Base-by-base conservation (phyloP, 2,797 vertebrate species). In the Aplochiton taeniatus region DNA sequence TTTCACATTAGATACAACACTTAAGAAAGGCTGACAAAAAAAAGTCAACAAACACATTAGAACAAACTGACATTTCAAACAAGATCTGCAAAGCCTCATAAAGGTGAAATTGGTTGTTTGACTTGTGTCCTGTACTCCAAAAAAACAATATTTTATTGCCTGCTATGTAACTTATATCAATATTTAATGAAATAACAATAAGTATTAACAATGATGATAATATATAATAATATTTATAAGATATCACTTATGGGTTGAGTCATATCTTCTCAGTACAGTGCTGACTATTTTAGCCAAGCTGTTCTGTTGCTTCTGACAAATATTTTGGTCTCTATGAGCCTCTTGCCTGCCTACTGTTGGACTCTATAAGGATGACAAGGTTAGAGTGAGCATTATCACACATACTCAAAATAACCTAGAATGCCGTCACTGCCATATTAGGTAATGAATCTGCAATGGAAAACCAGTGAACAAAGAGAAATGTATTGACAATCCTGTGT, bases 371-470 rank as follows among this genome's bases (percentile, higher is more conserved):
- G 75, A 73, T 82, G 80, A 83, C 83, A 78, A 76, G 77, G 75
- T 77, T 63, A 69, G 84, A 78, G 76, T 76, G 75, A 82, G 76
- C 93, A 96, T 96, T 97, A 98, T 98, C 96, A 94, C 94, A 95
- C 85, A 90, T 85, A 93, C 96, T 96, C 79, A 86, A 97, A 97
- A 98, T 97, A 98, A 96, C 93, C 91, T 89, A 93, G 93, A 97
- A 95, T 94, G 94, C 93, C 93, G 90, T 84, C 82, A 90, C 84
- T 82, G 84, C 96, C 96, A 94, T 98, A 96, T 98, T 95, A 94
- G 96, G 96, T 85, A 92, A 96, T 91, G 93, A 91, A 93, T 94
- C 91, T 88, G 88, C 76, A 75, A 83, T 79, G 89, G 88, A 91
- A 93, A 92, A 93, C 91, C 81, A 91, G 92, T 79, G 91, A 91